Conservation (phyloP, 2,888 invertebrate genomes). For the Hydropsyche betteni region DNA sequence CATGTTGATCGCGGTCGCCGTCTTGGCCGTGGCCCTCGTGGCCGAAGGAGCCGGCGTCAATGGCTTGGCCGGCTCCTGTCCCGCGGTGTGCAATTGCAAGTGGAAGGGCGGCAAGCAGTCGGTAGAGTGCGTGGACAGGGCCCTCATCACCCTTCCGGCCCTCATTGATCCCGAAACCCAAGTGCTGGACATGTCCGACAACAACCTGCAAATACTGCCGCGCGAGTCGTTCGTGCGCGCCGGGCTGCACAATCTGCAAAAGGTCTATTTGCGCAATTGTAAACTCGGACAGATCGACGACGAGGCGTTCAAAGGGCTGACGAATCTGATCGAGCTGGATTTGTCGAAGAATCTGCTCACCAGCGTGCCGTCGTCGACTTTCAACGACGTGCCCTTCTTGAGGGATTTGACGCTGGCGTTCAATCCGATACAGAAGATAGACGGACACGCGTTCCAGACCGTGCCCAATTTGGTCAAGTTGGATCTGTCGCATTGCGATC, state of each 20-base stretch:
- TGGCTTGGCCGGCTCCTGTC: slow-evolving; percentile 72
- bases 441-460: slow-evolving; percentile 76
- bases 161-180: slow-evolving; percentile 89
- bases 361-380: slow-evolving; percentile 80
- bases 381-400: slow-evolving; percentile 81
- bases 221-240: slow-evolving; percentile 83
- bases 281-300: slow-evolving; percentile 87
- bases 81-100: slow-evolving; percentile 85
- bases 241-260: slow-evolving; percentile 85
- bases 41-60: slow-evolving; percentile 52
- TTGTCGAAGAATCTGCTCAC: slow-evolving; percentile 85
- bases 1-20: slow-evolving; percentile 40
- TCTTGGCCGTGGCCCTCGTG: slow-evolving; percentile 36
- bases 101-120: slow-evolving; percentile 95
- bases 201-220: slow-evolving; percentile 84
- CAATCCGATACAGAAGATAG: slow-evolving; percentile 85
- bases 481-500: slow-evolving; percentile 84
- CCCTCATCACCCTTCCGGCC: slow-evolving; percentile 84
- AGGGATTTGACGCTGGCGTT: slow-evolving; percentile 82
- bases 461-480: slow-evolving; percentile 82
- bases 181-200: slow-evolving; percentile 88
- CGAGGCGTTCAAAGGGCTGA: slow-evolving; percentile 84
- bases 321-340: slow-evolving; percentile 90
- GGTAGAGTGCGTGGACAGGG: slow-evolving; percentile 87
- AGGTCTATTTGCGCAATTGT: slow-evolving; percentile 84